Conservation (phyloP, 2,888 invertebrate species). For the Cephalotes varians region DNA sequence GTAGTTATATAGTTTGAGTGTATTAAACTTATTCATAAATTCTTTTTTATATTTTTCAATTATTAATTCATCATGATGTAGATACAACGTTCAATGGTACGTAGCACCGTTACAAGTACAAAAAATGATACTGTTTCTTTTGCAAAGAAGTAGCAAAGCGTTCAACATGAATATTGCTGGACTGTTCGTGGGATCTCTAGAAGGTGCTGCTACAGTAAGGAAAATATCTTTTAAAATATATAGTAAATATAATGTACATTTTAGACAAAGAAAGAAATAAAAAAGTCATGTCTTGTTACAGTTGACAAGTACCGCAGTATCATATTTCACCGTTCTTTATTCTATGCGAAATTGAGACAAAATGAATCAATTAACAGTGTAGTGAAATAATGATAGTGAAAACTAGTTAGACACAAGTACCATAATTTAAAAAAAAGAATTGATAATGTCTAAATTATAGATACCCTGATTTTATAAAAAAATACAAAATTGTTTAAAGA, state of each 20-base stretch:
- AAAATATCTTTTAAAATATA: not conserved
- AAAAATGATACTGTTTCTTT: conserved; percentile 14
- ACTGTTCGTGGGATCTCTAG: conserved; percentile 1
- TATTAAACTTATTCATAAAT: not conserved
- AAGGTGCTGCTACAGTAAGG: not conserved
- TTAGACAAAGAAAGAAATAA: not conserved
- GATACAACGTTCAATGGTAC: conserved; percentile 12
- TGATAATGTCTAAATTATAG: not conserved
- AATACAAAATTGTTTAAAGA: not conserved
- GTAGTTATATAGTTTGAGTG: not conserved
- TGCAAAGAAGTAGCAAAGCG: not conserved
- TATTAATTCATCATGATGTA: not conserved
- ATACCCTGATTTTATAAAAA: not conserved
- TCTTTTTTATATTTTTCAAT: not conserved
- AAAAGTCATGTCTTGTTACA: not conserved
- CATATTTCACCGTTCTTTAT: no score
- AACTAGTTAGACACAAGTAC: not conserved
- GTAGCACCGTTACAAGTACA: not conserved
- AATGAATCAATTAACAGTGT: not conserved
- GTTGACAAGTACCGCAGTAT: not conserved
- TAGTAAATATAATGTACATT: not conserved
- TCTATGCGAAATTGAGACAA: not conserved
- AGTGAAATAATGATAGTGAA: not conserved
- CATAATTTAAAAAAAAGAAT: not conserved
- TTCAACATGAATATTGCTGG: not conserved